These are phyloP conservation scores for Hyles lineata DNA, from an alignment of 2,888 invertebrate species.

Conservation along the genomic window DNA sequence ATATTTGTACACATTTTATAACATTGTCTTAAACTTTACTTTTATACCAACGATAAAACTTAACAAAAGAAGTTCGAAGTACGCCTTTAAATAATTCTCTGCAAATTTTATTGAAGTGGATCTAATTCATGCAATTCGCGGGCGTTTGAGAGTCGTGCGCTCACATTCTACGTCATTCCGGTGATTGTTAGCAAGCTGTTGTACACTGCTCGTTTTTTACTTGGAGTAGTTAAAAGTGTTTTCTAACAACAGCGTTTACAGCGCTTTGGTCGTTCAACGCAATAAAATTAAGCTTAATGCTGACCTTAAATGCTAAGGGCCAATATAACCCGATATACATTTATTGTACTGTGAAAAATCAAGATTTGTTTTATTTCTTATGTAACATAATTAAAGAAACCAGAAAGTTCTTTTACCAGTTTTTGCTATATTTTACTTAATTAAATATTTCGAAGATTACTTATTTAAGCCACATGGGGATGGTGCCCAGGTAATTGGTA, in stretches of 20 bases:
- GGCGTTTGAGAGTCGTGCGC: constrained; percentile 41
- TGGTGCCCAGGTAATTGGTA: background rate
- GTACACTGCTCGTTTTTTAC: constrained; percentile 46
- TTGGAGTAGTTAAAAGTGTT: constrained; percentile 43
- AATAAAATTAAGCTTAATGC: constrained; percentile 54
- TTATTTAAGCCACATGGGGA: background rate
- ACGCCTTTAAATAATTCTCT: constrained; percentile 7
- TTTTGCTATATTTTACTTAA: no score
- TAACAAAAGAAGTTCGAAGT: background rate
- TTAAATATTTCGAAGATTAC: background rate
- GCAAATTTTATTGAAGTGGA: constrained; percentile 23
- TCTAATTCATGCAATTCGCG: constrained; percentile 34
- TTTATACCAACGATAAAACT: constrained; percentile 17
- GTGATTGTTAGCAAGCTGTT: constrained; percentile 46
- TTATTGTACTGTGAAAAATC: constrained; percentile 36
- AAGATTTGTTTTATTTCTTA: background rate
- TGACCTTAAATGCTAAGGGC: constrained; percentile 42
- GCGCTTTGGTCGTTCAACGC: constrained; percentile 34
- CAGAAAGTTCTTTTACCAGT: no score
- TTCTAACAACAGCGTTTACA: constrained; percentile 52
- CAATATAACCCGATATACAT: constrained; percentile 42
- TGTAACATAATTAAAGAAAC: no score
- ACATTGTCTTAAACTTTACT: background rate
- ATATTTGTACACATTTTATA: background rate
- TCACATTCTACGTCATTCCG: constrained; percentile 46